Base-by-base conservation (phyloP, 2,113 vertebrate genomes). In the Cryptotis parvus region DNA sequence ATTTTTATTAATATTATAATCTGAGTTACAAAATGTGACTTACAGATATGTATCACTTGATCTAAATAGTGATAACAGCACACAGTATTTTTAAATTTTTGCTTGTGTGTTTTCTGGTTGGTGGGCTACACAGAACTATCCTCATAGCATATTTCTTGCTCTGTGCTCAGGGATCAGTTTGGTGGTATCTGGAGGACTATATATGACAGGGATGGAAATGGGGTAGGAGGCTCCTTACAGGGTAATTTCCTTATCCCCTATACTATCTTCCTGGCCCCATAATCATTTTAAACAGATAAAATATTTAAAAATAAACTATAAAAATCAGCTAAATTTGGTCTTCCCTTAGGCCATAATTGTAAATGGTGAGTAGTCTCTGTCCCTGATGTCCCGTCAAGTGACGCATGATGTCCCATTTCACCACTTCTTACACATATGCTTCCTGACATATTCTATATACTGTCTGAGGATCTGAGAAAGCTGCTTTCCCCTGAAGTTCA, bases 361-460 rank as follows among this genome's bases (percentile, higher is more conserved):
- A 84, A 77, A 29, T 65, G 65, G 4, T 95, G 20, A 91, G 37
- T 68, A 90, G 43, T 84, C 84, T 15, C 24, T 87, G 33, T 9
- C 29, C 41, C 74, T 81, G 35, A 81, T 84, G 29, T 1, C 18
- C 22, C 78, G n/a, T n/a, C n/a, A n/a, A n/a, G n/a, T n/a, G n/a
- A n/a, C n/a, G n/a, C n/a, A n/a, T n/a, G 35, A 81, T 84, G 29
- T 1, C 18, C 22, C 78, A 84, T 91, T 80, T 39, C 20, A n/a
- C 27, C 52, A 76, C 24, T 78, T 22, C 22, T 26, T 29, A 41
- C 24, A 24, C 24, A 58, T 58, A 58, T 66, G 20, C 26, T 79
- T 95, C 94, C 58, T 82, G 43, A 85, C 63, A 72, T n/a, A 61
- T 88, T n/a, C 55, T 78, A 93, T 90, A 92, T 43, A 65, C 10